Conservation (phyloP, 2,113 vertebrate species). For the Oncorhynchus masou region DNA sequence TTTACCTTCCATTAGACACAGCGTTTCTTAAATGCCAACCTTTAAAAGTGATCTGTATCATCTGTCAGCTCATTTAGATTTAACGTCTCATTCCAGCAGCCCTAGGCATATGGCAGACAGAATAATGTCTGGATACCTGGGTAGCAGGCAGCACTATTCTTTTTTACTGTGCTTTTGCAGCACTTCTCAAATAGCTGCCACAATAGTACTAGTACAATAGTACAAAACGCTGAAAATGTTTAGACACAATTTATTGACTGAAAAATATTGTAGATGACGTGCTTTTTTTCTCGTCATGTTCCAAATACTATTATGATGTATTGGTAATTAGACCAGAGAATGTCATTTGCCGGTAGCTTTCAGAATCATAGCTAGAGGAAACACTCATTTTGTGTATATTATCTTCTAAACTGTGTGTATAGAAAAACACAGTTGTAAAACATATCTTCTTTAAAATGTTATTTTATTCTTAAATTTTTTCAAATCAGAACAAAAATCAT, state of each 20-base stretch:
- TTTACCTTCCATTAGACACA: neutral
- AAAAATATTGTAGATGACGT: slow-evolving; percentile 13
- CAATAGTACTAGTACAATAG: slow-evolving; percentile 38
- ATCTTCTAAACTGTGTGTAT: too few relatives aligned
- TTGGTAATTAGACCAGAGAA: slow-evolving; percentile 6
- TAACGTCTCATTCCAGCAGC: slow-evolving; percentile 5
- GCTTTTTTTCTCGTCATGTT: slow-evolving; percentile 11
- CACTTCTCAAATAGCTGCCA: slow-evolving; percentile 26
- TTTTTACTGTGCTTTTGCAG: slow-evolving; percentile 28
- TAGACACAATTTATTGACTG: slow-evolving; percentile 23
- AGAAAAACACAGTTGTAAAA: too few relatives aligned
- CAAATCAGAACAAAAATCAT: too few relatives aligned
- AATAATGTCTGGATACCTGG: slow-evolving; percentile 10
- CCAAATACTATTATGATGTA: too few relatives aligned
- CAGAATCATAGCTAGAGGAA: neutral
- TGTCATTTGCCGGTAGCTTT: slow-evolving; percentile 16
- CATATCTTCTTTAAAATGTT: too few relatives aligned
- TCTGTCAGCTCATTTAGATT: slow-evolving; percentile 13
- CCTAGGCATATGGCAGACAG: slow-evolving; percentile 1
- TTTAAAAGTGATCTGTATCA: neutral
- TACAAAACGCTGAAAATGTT: slow-evolving; percentile 22
- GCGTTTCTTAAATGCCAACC: slow-evolving; percentile 1
- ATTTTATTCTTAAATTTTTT: too few relatives aligned
- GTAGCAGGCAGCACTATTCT: slow-evolving; percentile 19
- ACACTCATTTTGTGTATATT: neutral